Evolutionary conservation across 1,140 invertebrate genomes (phyloP).

Genomic region (Ips typographus): DNA sequence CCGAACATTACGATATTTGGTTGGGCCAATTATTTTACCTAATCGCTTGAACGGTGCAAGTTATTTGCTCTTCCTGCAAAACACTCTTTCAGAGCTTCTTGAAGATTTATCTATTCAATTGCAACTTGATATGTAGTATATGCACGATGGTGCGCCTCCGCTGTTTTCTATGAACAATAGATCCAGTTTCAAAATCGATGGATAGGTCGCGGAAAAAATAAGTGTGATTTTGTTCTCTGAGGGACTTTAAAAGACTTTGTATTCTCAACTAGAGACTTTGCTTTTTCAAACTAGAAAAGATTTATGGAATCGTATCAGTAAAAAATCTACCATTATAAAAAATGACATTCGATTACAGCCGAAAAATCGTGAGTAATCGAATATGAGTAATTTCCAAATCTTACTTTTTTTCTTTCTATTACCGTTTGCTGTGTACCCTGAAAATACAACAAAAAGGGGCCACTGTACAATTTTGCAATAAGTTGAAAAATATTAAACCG

Average conservation of each 20-base stretch:
- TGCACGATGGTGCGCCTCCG: neutral
- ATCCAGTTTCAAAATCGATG: neutral
- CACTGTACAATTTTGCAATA: no score
- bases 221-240: conserved; percentile 1
- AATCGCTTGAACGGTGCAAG: conserved; percentile 2
- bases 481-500: no score
- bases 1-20: neutral
- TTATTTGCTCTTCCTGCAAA: conserved; percentile 6
- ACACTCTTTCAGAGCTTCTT: neutral
- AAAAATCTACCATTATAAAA: conserved; percentile 7
- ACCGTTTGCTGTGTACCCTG: no score
- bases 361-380: neutral
- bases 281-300: neutral
- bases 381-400: neutral
- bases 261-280: no score
- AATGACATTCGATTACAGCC: no score
- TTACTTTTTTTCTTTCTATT: no score
- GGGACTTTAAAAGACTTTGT: neutral
- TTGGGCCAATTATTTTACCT: conserved; percentile 1
- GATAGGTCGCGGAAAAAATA: conserved; percentile 3
- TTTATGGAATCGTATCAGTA: conserved; percentile 4
- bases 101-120: neutral
- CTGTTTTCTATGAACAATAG: no score
- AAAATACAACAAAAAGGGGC: no score
- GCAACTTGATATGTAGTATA: conserved; percentile 2